phyloP scores from a whole-genome alignment of 2,797 vertebrate genomes.

The Bradypodion ventrale region DNA sequence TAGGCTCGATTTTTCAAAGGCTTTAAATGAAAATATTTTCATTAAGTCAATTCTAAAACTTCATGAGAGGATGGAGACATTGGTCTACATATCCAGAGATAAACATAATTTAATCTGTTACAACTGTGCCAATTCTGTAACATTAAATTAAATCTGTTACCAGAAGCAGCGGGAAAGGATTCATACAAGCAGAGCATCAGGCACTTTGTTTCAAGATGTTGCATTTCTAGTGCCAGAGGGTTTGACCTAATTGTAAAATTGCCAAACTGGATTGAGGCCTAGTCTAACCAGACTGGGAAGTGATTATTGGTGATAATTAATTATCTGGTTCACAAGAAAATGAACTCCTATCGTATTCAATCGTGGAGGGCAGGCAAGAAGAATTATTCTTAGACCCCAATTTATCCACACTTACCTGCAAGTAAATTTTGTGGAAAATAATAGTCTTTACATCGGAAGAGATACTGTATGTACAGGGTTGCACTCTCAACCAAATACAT shows the following conservation, averaged over 20 bases:
- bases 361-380: conserved; percentile 2
- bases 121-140: not conserved
- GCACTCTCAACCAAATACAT: not conserved
- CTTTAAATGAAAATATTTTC: not conserved
- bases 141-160: conserved; percentile 8
- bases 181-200: not conserved
- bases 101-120: not conserved
- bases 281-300: accelerated
- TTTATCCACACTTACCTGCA: not conserved
- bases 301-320: not conserved
- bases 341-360: conserved; percentile 12
- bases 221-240: conserved; percentile 7
- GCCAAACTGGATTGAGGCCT: not conserved
- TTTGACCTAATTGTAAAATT: not conserved
- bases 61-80: not conserved
- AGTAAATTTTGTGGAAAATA: not conserved
- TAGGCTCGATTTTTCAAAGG: not conserved
- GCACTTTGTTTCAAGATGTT: conserved; percentile 2
- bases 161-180: not conserved
- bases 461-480: too few species aligned
- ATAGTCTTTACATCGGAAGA: not conserved
- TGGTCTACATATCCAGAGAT: not conserved
- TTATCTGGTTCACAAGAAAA: not conserved
- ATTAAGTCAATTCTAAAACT: not conserved
- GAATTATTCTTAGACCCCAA: not conserved